Evolutionary conservation across 2,888 invertebrate genomes (phyloP).

Genomic region (Eupithecia vulgata): DNA sequence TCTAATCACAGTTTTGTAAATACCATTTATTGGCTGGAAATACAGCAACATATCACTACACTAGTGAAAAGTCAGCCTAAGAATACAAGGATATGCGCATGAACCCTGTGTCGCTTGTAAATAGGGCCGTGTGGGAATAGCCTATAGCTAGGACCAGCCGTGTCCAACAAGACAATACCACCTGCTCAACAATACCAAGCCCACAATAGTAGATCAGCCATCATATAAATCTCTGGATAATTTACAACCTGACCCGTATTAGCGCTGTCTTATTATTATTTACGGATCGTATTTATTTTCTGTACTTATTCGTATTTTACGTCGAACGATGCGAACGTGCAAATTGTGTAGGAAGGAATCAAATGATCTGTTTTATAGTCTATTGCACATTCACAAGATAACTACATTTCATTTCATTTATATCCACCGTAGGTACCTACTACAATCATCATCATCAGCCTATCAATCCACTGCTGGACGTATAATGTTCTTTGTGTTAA

Average conservation of each 20-base stretch:
- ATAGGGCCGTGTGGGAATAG: background rate
- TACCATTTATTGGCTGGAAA: no score
- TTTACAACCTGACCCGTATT: conserved; percentile 73
- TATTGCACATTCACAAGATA: background rate
- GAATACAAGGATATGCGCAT: no score
- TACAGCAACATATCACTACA: no score
- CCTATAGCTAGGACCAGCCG: background rate
- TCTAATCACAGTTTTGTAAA: no score
- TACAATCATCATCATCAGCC: no score
- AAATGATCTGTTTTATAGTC: conserved; percentile 4
- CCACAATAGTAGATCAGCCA: conserved; percentile 45
- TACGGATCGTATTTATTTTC: conserved; percentile 60
- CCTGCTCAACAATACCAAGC: background rate
- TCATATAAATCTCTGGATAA: conserved; percentile 75
- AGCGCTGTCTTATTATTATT: conserved; percentile 72
- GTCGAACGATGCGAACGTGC: conserved; percentile 73
- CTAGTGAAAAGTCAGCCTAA: no score
- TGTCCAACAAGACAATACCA: background rate
- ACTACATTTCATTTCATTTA: no score
- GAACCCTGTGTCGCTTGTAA: background rate
- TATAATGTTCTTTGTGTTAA: no score
- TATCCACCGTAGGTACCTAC: no score
- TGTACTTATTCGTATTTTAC: conserved; percentile 70
- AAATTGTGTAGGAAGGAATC: conserved; percentile 44
- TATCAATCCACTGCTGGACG: no score